These are phyloP conservation scores for Agrilus mali DNA, from an alignment of 2,888 invertebrate species.

Conservation along the genomic window DNA sequence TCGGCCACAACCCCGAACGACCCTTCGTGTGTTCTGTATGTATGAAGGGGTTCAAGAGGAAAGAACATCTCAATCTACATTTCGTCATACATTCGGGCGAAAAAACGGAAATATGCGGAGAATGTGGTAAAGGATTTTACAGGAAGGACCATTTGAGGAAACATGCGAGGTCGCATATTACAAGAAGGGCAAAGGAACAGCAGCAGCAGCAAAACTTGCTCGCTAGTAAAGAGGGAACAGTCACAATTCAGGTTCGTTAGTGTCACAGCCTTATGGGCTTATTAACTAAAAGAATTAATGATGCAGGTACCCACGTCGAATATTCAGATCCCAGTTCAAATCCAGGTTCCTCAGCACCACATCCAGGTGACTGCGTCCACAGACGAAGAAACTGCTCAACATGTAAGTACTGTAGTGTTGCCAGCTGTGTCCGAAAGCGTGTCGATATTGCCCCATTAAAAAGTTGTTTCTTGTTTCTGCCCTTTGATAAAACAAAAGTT, in stretches of 20 bases:
- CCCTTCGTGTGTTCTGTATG: slow-evolving; percentile 69
- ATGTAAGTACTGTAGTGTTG: slow-evolving; percentile 41
- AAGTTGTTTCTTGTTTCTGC: background rate
- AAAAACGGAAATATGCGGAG: slow-evolving; percentile 65
- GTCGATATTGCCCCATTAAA: slow-evolving; percentile 17
- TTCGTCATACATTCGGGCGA: slow-evolving; percentile 75
- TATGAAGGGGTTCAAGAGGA: slow-evolving; percentile 61
- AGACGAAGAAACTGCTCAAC: slow-evolving; percentile 27
- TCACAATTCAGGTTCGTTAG: slow-evolving; percentile 27
- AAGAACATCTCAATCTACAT: slow-evolving; percentile 72
- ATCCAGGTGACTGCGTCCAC: slow-evolving; percentile 27
- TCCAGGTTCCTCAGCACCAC: slow-evolving; percentile 47
- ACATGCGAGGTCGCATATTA: slow-evolving; percentile 64
- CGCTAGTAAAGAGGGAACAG: slow-evolving; percentile 20
- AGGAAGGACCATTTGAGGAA: slow-evolving; percentile 71
- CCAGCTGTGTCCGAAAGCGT: slow-evolving; percentile 37
- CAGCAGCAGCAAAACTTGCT: slow-evolving; percentile 28
- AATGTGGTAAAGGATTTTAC: slow-evolving; percentile 69
- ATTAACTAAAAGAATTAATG: no score
- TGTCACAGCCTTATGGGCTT: no score
- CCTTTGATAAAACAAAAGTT: no score
- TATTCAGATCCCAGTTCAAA: slow-evolving; percentile 50
- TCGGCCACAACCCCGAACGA: slow-evolving; percentile 69
- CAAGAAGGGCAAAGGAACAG: slow-evolving; percentile 63
- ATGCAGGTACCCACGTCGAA: slow-evolving; percentile 49